Percentiles rank a stretch among this genome's conserved stretches.
Conservation (phyloP, 2,113 vertebrate species). For the Chamaea fasciata region DNA sequence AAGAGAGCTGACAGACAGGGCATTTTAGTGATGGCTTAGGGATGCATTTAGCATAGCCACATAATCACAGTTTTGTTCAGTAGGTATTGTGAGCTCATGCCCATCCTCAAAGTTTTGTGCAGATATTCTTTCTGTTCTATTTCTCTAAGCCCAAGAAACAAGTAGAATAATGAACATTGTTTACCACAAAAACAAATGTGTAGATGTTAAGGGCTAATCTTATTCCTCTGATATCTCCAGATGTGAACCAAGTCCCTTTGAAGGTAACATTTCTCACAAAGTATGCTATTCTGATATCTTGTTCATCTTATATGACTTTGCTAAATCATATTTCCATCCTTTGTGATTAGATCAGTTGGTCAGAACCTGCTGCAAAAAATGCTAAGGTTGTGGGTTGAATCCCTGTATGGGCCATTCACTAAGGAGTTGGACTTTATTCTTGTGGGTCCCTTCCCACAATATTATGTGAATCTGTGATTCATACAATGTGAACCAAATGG, state of each 20-base stretch:
- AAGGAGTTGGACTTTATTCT: neutral
- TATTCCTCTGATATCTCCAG: neutral
- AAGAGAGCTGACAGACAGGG: neutral
- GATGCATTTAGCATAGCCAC: neutral
- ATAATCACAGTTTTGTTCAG: neutral
- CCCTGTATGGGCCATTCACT: neutral
- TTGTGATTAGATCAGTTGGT: neutral
- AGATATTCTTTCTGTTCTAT: neutral
- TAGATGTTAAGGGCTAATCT: neutral
- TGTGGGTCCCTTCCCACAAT: neutral
- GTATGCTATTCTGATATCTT: neutral
- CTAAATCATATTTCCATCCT: neutral
- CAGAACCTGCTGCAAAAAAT: neutral
- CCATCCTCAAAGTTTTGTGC: neutral
- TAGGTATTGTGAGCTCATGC: neutral
- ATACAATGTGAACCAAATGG: neutral
- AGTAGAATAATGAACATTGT: neutral
- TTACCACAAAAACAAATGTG: neutral
- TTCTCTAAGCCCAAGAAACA: neutral
- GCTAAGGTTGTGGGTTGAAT: neutral
- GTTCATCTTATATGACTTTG: neutral
- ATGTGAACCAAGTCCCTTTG: neutral
- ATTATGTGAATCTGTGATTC: neutral
- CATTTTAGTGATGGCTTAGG: neutral
- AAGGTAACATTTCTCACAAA: neutral